Evolutionary conservation across 2,113 vertebrate species (phyloP), one percentile per base, ranked within the genome.

Genomic region (Gasterosteus nipponicus): DNA sequence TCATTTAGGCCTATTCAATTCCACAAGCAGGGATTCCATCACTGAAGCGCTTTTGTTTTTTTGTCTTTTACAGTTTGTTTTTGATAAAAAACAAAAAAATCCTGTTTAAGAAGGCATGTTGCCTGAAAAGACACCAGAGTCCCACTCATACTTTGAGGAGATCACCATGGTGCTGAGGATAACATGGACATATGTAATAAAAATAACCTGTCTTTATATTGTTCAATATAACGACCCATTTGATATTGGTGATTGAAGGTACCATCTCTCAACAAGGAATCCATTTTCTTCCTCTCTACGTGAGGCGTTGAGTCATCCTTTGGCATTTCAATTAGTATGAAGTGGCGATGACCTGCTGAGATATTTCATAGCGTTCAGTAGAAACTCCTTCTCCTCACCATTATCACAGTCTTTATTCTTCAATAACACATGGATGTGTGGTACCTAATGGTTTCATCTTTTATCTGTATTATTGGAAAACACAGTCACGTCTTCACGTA

Each of bases 311-410:
- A 84, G 81, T 65, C 29, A 62, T 84, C 78, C 68, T 78, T 83
- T 87, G 75, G 72, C 86, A 82, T 87, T 92, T 89, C 83, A 89
- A 87, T 89, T 83, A 87, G 83, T 76, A 69, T 78, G 69, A 89
- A 86, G 85, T 49, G 68, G 42, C 70, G 47, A 44, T n/a, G 69
- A 84, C 66, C 60, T 69, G 59, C 72, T 56, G n/a, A 70, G 47
- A 82, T 66, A 82, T 85, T 81, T 89, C 65, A 68, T 78, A 76
- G 56, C 38, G 5, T 67, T 81, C 51, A 53, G 75, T 51, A 53
- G 71, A 76, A 87, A 89, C 88, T 85, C 71, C 67, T 61, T 31
- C 74, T 74, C 75, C 44, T 89, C 68, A 33, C 75, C 29, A 42
- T 38, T 31, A 9, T 39, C 35, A 26, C 22, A 1, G 22, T 73